Conservation (phyloP, 2,797 vertebrate species). For the Peromyscus eremicus region DNA sequence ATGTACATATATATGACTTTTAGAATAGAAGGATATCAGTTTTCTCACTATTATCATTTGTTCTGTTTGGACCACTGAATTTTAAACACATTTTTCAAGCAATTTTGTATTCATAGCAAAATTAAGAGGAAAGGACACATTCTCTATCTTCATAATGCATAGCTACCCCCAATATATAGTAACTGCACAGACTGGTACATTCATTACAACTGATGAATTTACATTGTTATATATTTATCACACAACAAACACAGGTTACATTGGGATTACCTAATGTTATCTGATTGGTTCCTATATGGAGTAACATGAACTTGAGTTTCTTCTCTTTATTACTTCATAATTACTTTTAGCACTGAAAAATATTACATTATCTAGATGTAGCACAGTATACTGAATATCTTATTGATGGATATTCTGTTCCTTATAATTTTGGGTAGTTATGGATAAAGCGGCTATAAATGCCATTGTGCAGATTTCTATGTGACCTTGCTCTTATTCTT, state of each 20-base stretch:
- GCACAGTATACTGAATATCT: background rate
- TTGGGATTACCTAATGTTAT: background rate
- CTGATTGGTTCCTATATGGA: background rate
- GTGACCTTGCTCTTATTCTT: background rate
- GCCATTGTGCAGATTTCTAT: background rate
- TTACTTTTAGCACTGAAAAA: background rate
- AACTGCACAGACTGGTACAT: background rate
- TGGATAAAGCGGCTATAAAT: background rate
- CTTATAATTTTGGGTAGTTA: background rate
- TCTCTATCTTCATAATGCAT: background rate
- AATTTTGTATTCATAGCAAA: background rate
- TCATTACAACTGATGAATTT: background rate
- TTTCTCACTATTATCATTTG: constrained; percentile 47
- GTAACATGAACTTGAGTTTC: background rate
- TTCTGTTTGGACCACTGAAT: background rate
- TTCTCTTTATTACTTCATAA: background rate
- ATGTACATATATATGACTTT: constrained; percentile 20
- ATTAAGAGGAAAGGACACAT: background rate
- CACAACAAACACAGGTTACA: background rate
- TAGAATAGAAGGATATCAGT: background rate
- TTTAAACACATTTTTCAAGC: background rate
- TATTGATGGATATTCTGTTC: background rate
- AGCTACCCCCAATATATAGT: background rate
- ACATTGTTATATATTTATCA: background rate
- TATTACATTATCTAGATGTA: background rate